Evolutionary conservation across 2,797 vertebrate genomes (phyloP).

Genomic region (Caiman crocodilus): DNA sequence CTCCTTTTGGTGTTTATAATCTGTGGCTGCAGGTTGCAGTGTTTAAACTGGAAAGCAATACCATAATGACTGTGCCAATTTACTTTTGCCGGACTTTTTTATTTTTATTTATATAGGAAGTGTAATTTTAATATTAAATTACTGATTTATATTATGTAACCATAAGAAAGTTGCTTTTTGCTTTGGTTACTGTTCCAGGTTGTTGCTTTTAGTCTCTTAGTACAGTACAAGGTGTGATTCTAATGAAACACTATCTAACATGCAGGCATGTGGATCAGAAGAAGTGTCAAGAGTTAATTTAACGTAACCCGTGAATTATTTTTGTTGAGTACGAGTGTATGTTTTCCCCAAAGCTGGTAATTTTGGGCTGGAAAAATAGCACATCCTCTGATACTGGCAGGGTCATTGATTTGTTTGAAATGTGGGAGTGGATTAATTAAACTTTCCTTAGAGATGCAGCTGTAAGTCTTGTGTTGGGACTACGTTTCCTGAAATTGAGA

Average conservation of each 20-base stretch:
- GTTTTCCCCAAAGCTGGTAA: constrained; percentile 74
- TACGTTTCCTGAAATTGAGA: constrained; percentile 39
- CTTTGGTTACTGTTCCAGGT: constrained; percentile 73
- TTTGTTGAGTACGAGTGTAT: constrained; percentile 55
- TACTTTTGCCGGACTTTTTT: constrained; percentile 69
- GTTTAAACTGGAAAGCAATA: constrained; percentile 80
- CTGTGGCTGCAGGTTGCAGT: constrained; percentile 51
- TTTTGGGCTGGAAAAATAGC: constrained; percentile 62
- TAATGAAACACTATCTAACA: constrained; percentile 74
- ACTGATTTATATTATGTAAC: constrained; percentile 44
- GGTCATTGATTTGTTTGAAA: constrained; percentile 54
- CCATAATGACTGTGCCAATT: constrained; percentile 84
- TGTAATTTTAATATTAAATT: constrained; percentile 63
- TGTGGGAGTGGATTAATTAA: constrained; percentile 40
- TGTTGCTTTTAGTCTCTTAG: constrained; percentile 71
- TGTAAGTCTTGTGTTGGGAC: constrained; percentile 15
- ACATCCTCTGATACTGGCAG: constrained; percentile 33
- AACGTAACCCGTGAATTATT: constrained; percentile 67
- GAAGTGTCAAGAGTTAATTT: constrained; percentile 61
- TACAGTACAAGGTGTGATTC: constrained; percentile 29
- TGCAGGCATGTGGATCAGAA: constrained; percentile 87
- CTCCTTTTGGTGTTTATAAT: constrained; percentile 19
- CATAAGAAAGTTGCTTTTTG: constrained; percentile 54
- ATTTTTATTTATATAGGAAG: constrained; percentile 77
- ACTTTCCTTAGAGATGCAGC: constrained; percentile 41